Base-by-base conservation (phyloP, 2,113 vertebrate species). In the Strix uralensis region DNA sequence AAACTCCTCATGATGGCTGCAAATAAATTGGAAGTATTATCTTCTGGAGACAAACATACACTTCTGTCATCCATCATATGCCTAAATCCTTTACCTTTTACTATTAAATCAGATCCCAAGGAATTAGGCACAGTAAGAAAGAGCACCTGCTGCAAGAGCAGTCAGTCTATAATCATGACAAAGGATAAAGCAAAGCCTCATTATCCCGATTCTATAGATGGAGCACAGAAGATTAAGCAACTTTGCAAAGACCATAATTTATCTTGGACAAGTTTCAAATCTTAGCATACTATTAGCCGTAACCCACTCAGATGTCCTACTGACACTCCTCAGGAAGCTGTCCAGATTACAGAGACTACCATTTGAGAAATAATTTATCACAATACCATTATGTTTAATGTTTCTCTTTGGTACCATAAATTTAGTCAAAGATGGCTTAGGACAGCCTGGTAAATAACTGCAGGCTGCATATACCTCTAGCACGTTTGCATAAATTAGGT, bases 1-100 rank as follows among this genome's bases (percentile, higher is more conserved):
- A 99, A 99, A 97, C 99, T 99, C 95, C 99, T 99, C 99, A 99
- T 99, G 96, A 99, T 99, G 54, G 99, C 99, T 99, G 98, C 61
- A 97, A 98, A 97, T 84, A 89, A 92, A 96, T 63, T 7, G 22
- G 81, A 88, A 96, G 61, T 26, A 59, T 96, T 88, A 96, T 7
- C 54, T 90, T 90, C 65, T 82, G 34, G 38, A 94, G 62, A 74
- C 22, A 86, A 92, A 36, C 15, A 32, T 16, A 65, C 7, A 54
- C 17, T 73, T 65, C 49, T 72, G 51, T 34, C n/a, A 77, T 49
- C 51, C 38, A 78, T 42, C 9, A 36, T 10, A 59, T 3, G 4
- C 36, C 58, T 46, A 90, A 70, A 92, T 86, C 49, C 62, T 75
- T 74, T 34, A 81, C 20, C 30, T 92, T 86, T 38, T 46, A 69